phyloP scores from a whole-genome alignment of 2,888 invertebrate genomes.

The Pseudoips prasinana region DNA sequence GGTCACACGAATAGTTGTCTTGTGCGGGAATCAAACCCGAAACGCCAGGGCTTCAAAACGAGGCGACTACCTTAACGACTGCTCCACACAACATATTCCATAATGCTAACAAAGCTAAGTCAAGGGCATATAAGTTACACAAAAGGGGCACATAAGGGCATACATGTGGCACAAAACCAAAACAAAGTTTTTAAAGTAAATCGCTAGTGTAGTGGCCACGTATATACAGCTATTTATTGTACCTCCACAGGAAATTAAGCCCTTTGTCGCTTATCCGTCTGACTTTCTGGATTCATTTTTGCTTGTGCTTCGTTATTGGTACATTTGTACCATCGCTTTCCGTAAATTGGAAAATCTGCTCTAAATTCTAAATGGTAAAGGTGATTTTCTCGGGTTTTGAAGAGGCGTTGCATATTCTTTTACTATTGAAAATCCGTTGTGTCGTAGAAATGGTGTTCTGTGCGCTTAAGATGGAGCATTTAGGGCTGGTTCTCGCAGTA shows the following conservation, averaged over 20 bases:
- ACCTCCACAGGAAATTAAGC: conserved; percentile 62
- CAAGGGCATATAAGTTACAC: too few species aligned
- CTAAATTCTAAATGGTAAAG: conserved; percentile 32
- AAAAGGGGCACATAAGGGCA: too few species aligned
- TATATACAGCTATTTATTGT: conserved; percentile 38
- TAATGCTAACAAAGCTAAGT: too few species aligned
- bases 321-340: conserved; percentile 36
- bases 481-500: conserved; percentile 40
- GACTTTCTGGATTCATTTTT: conserved; percentile 48
- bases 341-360: conserved; percentile 40
- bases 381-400: conserved; percentile 30
- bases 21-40: too few species aligned
- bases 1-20: too few species aligned
- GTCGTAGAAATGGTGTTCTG: conserved; percentile 55
- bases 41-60: too few species aligned
- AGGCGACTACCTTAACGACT: too few species aligned
- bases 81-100: too few species aligned
- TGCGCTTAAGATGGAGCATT: conserved; percentile 51
- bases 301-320: conserved; percentile 32
- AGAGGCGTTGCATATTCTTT: conserved; percentile 40
- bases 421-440: conserved; percentile 47
- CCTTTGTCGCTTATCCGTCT: conserved; percentile 42
- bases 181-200: not conserved
- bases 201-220: conserved; percentile 17
- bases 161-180: too few species aligned